Evolutionary conservation across 2,888 invertebrate species (phyloP), one percentile per base, ranked within the genome.

Genomic region (Calameuta filiformis): DNA sequence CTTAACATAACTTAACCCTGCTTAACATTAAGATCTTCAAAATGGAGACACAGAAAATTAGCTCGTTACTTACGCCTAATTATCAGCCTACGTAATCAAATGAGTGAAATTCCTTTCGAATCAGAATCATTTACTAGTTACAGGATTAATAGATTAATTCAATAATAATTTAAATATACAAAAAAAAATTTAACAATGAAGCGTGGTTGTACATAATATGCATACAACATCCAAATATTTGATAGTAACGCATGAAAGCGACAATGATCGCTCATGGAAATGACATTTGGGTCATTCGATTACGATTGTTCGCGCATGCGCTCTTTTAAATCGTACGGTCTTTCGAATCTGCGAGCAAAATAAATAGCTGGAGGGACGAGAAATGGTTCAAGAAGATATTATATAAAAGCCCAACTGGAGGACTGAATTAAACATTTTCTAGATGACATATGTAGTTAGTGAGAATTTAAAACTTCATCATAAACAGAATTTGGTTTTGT

Each of bases 391-490:
- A 56, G 56, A 56, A 56, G 56, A 56, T 23, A 56, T 23, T 56
- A 56, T 23, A 56, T 56, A 56, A 56, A 56, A 23, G 6, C 56
- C 71, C 78, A 35, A 71, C 35, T 79, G 81, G 83, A 86, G 85
- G 86, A 89, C 87, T 87, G 89, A 89, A 85, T 81, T 85, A 87
- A 84, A 87, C 80, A 85, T 87, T 87, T 89, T 87, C 83, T 89
- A 89, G 88, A 82, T 81, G 83, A 84, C 71, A 34, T 77, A 79
- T 77, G 80, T 88, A 89, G 87, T 81, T 89, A 89, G 86, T 85
- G 79, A 83, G 85, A 86, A 85, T 87, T 84, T 77, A 83, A 81
- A 83, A 81, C 82, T 85, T 84, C 83, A 77, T 82, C 81, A 75
- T 83, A 80, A 79, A 81, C 76, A 75, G 77, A 77, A 82, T 82